Base-by-base conservation (phyloP, 2,797 vertebrate genomes). In the Sitta carolinensis region DNA sequence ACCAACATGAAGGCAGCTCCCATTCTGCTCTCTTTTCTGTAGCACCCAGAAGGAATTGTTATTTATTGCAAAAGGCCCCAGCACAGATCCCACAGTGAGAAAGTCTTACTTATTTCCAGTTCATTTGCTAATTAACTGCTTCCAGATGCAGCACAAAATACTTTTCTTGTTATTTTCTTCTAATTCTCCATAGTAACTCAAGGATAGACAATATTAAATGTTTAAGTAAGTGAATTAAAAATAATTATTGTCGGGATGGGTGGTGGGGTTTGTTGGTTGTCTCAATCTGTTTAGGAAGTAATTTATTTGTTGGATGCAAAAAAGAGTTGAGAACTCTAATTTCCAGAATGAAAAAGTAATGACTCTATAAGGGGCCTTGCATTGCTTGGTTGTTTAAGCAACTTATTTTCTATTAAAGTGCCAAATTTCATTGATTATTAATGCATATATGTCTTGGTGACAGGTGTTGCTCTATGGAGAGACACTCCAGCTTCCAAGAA, bases 121-220 rank as follows among this genome's bases (percentile, higher is more conserved):
- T 92, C 83, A 91, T 96, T 97, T 95, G 59, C 83, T 91, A 93
- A 95, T 96, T 95, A 97, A 95, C 88, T 93, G 90, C 81, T 95
- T 94, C 51, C 93, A 93, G 95, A 92, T 86, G 86, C 75, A 67
- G 47, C 34, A 61, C 75, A 91, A 97, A 97, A 87, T 79, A 75
- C 75, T 87, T 94, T 34, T 16, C 38, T 80, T 51, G 51, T 36
- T 93, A 16, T 68, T 73, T 55, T 79, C 54, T 75, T 58, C 84
- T 50, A 86, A 82, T 67, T 76, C 74, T 86, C 57, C 26, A 8
- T 68, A 74, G 83, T 93, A 95, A 86, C 91, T 79, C 13, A 11
- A 72, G 87, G 76, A 64, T 47, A 40, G 59, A 69, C 38, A 74
- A 87, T 86, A 80, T 73, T 73, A 89, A 89, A 87, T 62, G 62